A percentile compares a stretch with the other conserved stretches of the same genome.
These are phyloP conservation scores for Lethenteron reissneri DNA, from an alignment of 2,113 vertebrate genomes.

Conservation along the genomic window DNA sequence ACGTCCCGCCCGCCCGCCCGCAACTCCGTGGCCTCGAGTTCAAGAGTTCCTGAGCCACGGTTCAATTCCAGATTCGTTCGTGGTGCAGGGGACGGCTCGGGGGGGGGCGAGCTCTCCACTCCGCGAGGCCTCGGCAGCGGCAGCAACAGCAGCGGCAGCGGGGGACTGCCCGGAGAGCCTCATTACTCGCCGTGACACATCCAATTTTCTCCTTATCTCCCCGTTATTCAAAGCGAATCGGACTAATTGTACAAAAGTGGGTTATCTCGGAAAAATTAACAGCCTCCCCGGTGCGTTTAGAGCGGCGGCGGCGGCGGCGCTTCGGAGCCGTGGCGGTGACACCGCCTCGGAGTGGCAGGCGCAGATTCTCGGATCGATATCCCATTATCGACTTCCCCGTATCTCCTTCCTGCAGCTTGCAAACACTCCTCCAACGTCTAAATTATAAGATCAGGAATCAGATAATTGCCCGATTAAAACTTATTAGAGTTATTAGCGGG, in stretches of 20 bases:
- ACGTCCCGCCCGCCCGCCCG: too few species aligned
- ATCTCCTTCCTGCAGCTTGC: slow-evolving; percentile 76
- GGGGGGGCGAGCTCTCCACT: too few species aligned
- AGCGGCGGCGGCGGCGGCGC: slow-evolving; percentile 48
- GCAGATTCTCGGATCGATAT: slow-evolving; percentile 49
- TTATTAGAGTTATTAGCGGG: slow-evolving; percentile 69
- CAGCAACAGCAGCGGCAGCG: too few species aligned
- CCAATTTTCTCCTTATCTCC: slow-evolving; percentile 24
- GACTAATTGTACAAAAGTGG: slow-evolving; percentile 64
- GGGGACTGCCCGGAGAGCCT: neutral
- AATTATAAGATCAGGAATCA: slow-evolving; percentile 76
- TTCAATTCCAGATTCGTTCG: too few species aligned
- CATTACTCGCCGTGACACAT: slow-evolving; percentile 23
- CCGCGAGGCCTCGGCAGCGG: too few species aligned
- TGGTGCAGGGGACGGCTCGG: too few species aligned
- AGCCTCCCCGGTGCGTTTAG: slow-evolving; percentile 52
- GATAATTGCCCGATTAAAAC: slow-evolving; percentile 86
- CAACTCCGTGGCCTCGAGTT: too few species aligned
- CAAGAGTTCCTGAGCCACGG: too few species aligned
- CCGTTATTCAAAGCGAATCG: slow-evolving; percentile 35
- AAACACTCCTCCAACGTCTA: slow-evolving; percentile 55
- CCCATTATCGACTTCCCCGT: slow-evolving; percentile 64
- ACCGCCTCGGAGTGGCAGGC: slow-evolving; percentile 36
- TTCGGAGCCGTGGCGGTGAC: slow-evolving; percentile 36
- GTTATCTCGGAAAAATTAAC: slow-evolving; percentile 64